Conservation (phyloP, 2,113 vertebrate species). For the Perca flavescens region DNA sequence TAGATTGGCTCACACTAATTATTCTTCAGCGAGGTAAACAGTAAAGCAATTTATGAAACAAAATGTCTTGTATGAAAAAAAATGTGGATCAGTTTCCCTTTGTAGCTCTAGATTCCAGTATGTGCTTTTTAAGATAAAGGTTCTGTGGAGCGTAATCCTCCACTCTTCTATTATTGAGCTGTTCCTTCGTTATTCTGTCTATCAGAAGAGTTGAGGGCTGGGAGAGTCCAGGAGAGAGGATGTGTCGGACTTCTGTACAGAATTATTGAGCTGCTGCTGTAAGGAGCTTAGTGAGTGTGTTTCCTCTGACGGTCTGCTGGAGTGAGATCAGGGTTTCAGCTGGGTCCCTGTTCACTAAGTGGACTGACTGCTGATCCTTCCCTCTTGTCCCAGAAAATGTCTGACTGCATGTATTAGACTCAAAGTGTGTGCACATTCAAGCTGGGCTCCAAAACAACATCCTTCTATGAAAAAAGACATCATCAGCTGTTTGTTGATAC, state of each 20-base stretch:
- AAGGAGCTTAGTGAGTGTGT: constrained; percentile 26
- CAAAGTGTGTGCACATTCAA: background rate
- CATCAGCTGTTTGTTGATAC: too few species aligned
- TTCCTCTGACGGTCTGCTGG: constrained; percentile 15
- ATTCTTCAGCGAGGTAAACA: too few species aligned
- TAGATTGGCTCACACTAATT: too few species aligned
- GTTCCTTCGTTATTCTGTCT: background rate
- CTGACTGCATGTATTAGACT: background rate
- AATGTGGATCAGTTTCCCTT: too few species aligned
- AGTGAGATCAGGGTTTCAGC: constrained; percentile 12
- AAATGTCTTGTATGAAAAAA: too few species aligned
- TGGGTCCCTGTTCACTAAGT: background rate
- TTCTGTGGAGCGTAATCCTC: background rate
- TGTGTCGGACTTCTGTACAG: background rate
- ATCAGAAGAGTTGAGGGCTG: background rate
- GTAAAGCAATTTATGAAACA: too few species aligned
- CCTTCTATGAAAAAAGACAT: background rate
- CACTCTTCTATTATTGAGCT: background rate
- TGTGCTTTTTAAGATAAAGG: too few species aligned
- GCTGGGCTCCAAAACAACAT: background rate
- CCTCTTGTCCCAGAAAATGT: background rate
- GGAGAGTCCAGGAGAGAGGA: background rate
- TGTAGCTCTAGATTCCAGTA: too few species aligned
- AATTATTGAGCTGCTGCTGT: constrained; percentile 10
- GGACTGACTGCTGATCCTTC: constrained; percentile 14